These are phyloP conservation scores for Leuciscus waleckii DNA, from an alignment of 2,797 vertebrate genomes.

Conservation along the genomic window DNA sequence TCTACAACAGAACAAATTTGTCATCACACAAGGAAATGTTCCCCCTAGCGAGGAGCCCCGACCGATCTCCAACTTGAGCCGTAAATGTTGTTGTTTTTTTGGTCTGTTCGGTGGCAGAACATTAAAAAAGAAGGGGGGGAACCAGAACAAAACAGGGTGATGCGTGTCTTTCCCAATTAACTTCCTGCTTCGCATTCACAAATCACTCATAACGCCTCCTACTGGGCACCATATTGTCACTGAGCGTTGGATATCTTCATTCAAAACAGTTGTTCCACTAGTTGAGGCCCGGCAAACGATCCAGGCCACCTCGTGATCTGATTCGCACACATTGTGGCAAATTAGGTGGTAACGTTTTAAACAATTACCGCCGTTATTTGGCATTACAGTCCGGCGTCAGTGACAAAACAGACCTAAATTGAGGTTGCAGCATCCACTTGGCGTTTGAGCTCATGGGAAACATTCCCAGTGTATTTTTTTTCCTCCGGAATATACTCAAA, in stretches of 20 bases:
- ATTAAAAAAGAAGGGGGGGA: constrained; percentile 69
- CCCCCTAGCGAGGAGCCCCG: constrained; percentile 84
- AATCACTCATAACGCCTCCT: constrained; percentile 90
- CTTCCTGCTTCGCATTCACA: constrained; percentile 57
- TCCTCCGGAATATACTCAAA: neutral
- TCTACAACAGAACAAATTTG: constrained; percentile 94
- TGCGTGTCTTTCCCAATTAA: constrained; percentile 68
- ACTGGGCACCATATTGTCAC: constrained; percentile 90
- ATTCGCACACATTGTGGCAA: constrained; percentile 51
- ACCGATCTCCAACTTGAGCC: constrained; percentile 69
- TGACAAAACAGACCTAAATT: constrained; percentile 77
- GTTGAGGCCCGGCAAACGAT: constrained; percentile 60
- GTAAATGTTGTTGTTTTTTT: constrained; percentile 84
- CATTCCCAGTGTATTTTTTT: neutral
- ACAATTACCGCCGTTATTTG: constrained; percentile 82
- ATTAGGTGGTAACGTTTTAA: constrained; percentile 63
- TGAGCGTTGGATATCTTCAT: constrained; percentile 77
- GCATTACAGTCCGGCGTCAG: constrained; percentile 79
- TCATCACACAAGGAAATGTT: constrained; percentile 83
- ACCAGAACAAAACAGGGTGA: constrained; percentile 69
- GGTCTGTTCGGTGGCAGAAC: constrained; percentile 92
- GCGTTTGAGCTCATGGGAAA: constrained; percentile 72
- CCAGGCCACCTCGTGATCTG: constrained; percentile 58
- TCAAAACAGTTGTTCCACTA: constrained; percentile 20
- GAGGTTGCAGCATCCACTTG: constrained; percentile 82